These are phyloP conservation scores for Orientallactaga sibirica DNA, from an alignment of 2,797 vertebrate genomes.

Conservation along the genomic window DNA sequence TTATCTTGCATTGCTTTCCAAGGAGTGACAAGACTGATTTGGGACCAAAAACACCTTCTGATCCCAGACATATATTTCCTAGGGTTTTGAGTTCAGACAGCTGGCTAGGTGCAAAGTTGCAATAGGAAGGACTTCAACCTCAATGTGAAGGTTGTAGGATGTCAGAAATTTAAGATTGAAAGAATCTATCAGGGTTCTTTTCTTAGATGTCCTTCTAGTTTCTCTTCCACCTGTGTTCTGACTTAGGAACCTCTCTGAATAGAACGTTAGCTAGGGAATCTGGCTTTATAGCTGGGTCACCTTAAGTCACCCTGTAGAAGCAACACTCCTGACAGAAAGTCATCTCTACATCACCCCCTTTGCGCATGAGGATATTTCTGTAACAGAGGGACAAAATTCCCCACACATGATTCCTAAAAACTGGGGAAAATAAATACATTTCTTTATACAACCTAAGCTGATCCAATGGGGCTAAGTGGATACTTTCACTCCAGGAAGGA, in stretches of 20 bases:
- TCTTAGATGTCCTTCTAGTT: slow-evolving; percentile 45
- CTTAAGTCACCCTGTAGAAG: slow-evolving; percentile 85
- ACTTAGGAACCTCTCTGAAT: slow-evolving; percentile 61
- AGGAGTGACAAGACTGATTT: slow-evolving; percentile 91
- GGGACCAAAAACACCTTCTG: slow-evolving; percentile 86
- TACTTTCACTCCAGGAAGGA: neutral
- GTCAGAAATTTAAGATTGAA: slow-evolving; percentile 64
- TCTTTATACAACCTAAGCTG: neutral
- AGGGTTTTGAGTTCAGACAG: slow-evolving; percentile 76
- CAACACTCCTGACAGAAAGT: slow-evolving; percentile 78
- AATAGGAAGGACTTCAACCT: slow-evolving; percentile 53
- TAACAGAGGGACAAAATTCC: neutral
- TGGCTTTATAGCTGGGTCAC: slow-evolving; percentile 77
- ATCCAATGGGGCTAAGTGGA: neutral
- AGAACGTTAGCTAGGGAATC: slow-evolving; percentile 69
- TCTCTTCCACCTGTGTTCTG: slow-evolving; percentile 55
- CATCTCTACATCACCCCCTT: slow-evolving; percentile 71
- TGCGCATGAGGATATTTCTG: neutral
- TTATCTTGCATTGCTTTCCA: slow-evolving; percentile 91
- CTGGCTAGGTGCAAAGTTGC: slow-evolving; percentile 73
- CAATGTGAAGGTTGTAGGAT: slow-evolving; percentile 57
- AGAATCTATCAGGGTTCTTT: slow-evolving; percentile 44
- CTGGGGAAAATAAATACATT: neutral
- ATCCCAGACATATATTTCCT: slow-evolving; percentile 84
- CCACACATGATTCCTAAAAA: neutral